phyloP scores from a whole-genome alignment of 2,888 invertebrate species.

The Pandemis heparana region DNA sequence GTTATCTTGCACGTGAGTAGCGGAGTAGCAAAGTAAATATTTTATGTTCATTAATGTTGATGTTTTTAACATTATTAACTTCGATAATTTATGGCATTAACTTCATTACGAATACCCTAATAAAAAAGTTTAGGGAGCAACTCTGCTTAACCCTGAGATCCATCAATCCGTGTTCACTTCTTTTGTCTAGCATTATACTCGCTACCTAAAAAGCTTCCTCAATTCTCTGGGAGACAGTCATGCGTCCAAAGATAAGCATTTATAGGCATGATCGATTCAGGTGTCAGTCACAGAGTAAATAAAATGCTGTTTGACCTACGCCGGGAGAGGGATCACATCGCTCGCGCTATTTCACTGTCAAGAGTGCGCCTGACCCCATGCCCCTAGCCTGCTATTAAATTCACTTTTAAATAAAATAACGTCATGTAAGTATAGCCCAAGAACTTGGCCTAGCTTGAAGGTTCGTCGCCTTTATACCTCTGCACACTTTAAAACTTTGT shows the following conservation, averaged over 20 bases:
- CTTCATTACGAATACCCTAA: no score
- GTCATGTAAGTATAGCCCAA: background rate
- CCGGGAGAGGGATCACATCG: slow-evolving; percentile 64
- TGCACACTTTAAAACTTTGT: background rate
- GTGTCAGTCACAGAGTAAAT: slow-evolving; percentile 43
- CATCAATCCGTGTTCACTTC: no score
- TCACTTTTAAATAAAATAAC: slow-evolving; percentile 16
- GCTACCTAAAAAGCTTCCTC: background rate
- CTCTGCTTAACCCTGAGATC: no score
- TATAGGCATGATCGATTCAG: slow-evolving; percentile 53
- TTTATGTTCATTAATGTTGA: no score
- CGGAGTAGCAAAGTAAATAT: no score
- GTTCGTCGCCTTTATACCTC: background rate
- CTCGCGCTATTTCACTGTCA: slow-evolving; percentile 77
- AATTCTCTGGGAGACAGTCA: background rate
- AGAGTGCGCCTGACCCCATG: slow-evolving; percentile 55
- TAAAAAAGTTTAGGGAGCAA: no score
- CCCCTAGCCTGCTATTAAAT: slow-evolving; percentile 16
- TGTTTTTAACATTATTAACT: no score
- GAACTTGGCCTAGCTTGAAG: background rate
- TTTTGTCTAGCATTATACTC: background rate
- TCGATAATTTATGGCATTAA: no score
- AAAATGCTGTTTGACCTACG: slow-evolving; percentile 63
- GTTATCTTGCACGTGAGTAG: no score
- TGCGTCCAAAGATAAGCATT: slow-evolving; percentile 30